Percentiles rank a stretch among this genome's conserved stretches.
Evolutionary conservation across 2,888 invertebrate species (phyloP).

Genomic region (Eurytoma californica): DNA sequence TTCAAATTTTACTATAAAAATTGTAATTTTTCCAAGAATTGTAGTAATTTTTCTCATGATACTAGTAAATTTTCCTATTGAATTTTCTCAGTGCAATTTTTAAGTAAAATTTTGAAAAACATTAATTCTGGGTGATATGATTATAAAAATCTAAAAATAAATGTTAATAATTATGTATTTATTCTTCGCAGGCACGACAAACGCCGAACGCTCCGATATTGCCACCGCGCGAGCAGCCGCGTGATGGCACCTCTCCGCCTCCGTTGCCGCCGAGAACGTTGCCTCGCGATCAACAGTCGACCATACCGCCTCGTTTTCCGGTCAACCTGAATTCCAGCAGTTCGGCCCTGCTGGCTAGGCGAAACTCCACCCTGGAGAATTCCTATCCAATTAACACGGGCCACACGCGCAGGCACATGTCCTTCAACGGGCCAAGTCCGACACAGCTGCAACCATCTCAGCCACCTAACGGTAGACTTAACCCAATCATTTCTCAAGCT

Average conservation of each 20-base stretch:
- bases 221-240: constrained; percentile 81
- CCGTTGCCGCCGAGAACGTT: constrained; percentile 80
- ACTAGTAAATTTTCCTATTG: no score
- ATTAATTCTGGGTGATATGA: no score
- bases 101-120: constrained; percentile 19
- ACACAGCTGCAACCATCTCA: constrained; percentile 70
- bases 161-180: no score
- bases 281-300: constrained; percentile 60
- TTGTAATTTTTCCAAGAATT: no score
- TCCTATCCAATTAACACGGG: constrained; percentile 63
- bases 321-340: constrained; percentile 68
- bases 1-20: no score
- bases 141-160: no score
- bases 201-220: constrained; percentile 83
- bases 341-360: constrained; percentile 71
- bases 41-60: no score
- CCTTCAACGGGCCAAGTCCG: constrained; percentile 73
- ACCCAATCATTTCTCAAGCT: constrained; percentile 14
- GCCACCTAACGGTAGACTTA: constrained; percentile 70
- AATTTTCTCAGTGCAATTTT: no score
- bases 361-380: constrained; percentile 72
- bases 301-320: constrained; percentile 69
- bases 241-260: constrained; percentile 81
- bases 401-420: constrained; percentile 71
- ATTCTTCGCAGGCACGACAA: constrained; percentile 76